A percentile compares a stretch with the other conserved stretches of the same genome.
Evolutionary conservation across 2,113 vertebrate genomes (phyloP).

Genomic region (Megalops atlanticus): DNA sequence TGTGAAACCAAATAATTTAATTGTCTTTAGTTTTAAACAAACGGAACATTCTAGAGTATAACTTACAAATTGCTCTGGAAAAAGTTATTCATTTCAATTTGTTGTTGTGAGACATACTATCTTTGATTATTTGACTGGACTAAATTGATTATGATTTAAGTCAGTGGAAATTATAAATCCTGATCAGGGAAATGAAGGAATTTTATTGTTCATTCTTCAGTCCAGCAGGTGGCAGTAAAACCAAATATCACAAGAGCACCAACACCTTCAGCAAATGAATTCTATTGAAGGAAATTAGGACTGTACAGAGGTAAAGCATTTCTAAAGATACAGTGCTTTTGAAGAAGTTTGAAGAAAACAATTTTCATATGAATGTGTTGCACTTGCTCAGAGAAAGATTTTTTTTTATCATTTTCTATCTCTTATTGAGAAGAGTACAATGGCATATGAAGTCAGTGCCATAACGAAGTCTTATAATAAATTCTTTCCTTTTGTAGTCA

Average conservation of each 20-base stretch:
- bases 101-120: neutral
- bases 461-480: neutral
- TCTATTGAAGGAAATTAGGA: neutral
- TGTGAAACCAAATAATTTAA: neutral
- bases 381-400: neutral
- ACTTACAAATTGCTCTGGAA: no score
- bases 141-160: no score
- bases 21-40: neutral
- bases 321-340: neutral
- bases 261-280: neutral
- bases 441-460: neutral
- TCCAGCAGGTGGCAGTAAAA: constrained; percentile 22
- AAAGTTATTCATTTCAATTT: neutral
- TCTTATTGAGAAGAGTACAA: neutral
- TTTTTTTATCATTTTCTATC: neutral
- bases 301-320: neutral
- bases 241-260: neutral
- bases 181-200: neutral
- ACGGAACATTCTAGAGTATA: no score
- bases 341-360: neutral
- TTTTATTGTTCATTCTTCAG: neutral
- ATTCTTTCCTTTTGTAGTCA: neutral
- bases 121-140: no score
- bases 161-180: neutral
- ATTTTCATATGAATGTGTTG: neutral